These are phyloP conservation scores for Entomobrya multifasciata DNA, from an alignment of 2,888 invertebrate species.

Conservation along the genomic window DNA sequence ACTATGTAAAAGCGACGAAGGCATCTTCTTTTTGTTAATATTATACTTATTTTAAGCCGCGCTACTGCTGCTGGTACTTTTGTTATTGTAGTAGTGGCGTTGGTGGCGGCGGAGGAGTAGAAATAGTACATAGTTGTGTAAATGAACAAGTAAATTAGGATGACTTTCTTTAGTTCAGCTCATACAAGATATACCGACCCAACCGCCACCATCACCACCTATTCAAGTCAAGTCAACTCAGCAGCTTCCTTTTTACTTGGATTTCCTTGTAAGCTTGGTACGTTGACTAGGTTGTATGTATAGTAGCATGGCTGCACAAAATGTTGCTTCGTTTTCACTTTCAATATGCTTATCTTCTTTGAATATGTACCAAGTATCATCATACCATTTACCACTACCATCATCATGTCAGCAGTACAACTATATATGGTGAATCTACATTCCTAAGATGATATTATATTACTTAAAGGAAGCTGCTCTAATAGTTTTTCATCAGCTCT, in stretches of 20 bases:
- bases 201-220: no score
- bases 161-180: constrained; percentile 44
- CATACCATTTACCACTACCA: neutral
- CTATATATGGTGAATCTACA: neutral
- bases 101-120: neutral
- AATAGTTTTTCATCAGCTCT: constrained; percentile 42
- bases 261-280: neutral
- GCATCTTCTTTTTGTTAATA: constrained; percentile 14
- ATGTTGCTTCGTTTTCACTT: neutral
- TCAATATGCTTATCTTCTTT: neutral
- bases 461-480: constrained; percentile 16
- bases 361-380: neutral
- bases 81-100: neutral
- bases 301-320: neutral
- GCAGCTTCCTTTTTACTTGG: constrained; percentile 5
- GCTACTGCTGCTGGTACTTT: neutral
- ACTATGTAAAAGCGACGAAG: neutral
- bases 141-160: constrained; percentile 62
- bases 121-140: constrained; percentile 7
- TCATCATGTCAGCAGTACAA: neutral
- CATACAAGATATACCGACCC: neutral
- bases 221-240: constrained; percentile 20
- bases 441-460: neutral
- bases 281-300: neutral
- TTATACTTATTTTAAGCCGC: constrained; percentile 38